Conservation (phyloP, 2,888 invertebrate genomes). For the Sarcophaga subvicina region DNA sequence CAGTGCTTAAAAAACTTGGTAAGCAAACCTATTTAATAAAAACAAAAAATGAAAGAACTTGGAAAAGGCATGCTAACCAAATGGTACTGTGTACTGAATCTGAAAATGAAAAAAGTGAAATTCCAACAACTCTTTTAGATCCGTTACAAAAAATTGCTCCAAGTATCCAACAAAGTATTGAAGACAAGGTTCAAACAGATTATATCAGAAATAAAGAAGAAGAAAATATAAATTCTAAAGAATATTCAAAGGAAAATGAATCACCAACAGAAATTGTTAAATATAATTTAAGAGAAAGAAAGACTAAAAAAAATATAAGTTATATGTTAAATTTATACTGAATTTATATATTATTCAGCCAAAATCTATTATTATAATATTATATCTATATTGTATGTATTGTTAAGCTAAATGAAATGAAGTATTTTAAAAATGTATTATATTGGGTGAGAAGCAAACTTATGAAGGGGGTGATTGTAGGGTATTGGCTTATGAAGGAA, state of each 20-base stretch:
- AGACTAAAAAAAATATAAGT: slow-evolving; percentile 27
- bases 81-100: slow-evolving; percentile 23
- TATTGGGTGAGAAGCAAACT: not conserved
- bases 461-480: slow-evolving; percentile 50
- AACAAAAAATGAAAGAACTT: no score
- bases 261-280: slow-evolving; percentile 8
- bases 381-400: slow-evolving; percentile 18
- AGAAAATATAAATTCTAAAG: slow-evolving; percentile 15
- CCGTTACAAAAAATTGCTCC: slow-evolving; percentile 28
- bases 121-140: slow-evolving; percentile 23
- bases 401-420: no score
- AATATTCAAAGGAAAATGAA: slow-evolving; percentile 2
- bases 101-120: slow-evolving; percentile 11
- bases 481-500: slow-evolving; percentile 15
- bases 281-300: slow-evolving; percentile 52
- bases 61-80: slow-evolving; percentile 12
- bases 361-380: slow-evolving; percentile 1
- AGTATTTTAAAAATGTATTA: not conserved
- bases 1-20: no score
- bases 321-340: slow-evolving; percentile 14
- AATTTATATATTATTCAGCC: not conserved
- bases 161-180: slow-evolving; percentile 37
- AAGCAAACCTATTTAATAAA: no score
- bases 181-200: slow-evolving; percentile 8
- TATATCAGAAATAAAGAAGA: slow-evolving; percentile 10